phyloP scores from a whole-genome alignment of 53 echinoderm and acorn worm species.

The Echinometra lucunter region DNA sequence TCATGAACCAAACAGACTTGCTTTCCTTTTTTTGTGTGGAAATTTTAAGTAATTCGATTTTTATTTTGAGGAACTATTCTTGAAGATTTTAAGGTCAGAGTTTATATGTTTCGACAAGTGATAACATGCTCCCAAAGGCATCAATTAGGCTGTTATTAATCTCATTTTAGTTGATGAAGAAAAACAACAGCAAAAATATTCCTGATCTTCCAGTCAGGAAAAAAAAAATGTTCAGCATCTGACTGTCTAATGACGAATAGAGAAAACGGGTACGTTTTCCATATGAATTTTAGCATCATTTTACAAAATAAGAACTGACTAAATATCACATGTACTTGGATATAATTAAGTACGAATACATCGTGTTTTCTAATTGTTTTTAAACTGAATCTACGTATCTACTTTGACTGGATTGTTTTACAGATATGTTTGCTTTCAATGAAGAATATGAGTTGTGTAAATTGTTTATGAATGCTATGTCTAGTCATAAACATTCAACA shows the following conservation, averaged over 20 bases:
- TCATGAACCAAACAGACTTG: not conserved
- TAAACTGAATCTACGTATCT: no score
- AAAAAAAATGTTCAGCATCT: not conserved
- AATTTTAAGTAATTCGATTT: not conserved
- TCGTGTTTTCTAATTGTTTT: no score
- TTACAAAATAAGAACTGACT: no score
- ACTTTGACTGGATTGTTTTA: no score
- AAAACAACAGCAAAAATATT: not conserved
- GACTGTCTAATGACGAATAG: not conserved
- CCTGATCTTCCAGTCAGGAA: not conserved
- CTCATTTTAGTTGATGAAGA: not conserved
- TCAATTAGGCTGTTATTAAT: not conserved
- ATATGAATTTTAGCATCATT: no score
- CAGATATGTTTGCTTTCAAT: no score
- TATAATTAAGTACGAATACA: no score
- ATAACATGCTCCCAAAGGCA: not conserved
- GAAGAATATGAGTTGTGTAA: no score
- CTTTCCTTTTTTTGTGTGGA: conserved; percentile 3
- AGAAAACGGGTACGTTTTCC: no score
- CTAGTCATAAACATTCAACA: no score
- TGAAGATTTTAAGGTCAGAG: not conserved
- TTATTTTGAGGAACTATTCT: not conserved
- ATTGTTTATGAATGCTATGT: no score
- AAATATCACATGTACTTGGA: no score
- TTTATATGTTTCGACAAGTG: not conserved